These are phyloP conservation scores for Peromyscus californicus DNA, from an alignment of 2,113 vertebrate species.

Conservation along the genomic window DNA sequence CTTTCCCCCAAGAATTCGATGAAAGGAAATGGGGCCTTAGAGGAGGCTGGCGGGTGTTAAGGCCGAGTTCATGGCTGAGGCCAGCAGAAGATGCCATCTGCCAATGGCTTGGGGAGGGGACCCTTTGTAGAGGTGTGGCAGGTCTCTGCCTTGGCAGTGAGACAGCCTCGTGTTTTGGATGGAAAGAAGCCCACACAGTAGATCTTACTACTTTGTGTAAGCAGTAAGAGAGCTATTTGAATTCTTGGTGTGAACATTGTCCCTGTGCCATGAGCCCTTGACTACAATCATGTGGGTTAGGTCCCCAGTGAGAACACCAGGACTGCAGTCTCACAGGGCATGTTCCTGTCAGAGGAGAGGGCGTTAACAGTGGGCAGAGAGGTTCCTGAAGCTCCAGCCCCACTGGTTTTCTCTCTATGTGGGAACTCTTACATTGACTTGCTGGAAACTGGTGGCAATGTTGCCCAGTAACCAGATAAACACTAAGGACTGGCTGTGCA, in stretches of 20 bases:
- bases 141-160: background rate
- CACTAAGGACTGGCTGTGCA: accelerated
- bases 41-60: background rate
- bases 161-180: background rate
- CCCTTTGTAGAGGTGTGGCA: background rate
- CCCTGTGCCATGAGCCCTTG: background rate
- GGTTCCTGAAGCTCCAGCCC: background rate
- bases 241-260: background rate
- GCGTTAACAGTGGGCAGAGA: background rate
- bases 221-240: background rate
- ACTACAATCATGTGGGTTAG: background rate
- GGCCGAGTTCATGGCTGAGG: background rate
- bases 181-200: background rate
- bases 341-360: background rate
- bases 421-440: background rate
- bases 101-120: background rate
- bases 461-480: background rate
- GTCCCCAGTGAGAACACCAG: background rate
- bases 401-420: background rate
- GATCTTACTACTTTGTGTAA: background rate
- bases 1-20: constrained; percentile 65
- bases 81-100: background rate
- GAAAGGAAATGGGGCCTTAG: constrained; percentile 45
- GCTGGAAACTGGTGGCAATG: background rate
- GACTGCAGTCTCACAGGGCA: background rate